Base-by-base conservation (phyloP, 2,797 vertebrate species). In the Oreonectes daqikongensis region DNA sequence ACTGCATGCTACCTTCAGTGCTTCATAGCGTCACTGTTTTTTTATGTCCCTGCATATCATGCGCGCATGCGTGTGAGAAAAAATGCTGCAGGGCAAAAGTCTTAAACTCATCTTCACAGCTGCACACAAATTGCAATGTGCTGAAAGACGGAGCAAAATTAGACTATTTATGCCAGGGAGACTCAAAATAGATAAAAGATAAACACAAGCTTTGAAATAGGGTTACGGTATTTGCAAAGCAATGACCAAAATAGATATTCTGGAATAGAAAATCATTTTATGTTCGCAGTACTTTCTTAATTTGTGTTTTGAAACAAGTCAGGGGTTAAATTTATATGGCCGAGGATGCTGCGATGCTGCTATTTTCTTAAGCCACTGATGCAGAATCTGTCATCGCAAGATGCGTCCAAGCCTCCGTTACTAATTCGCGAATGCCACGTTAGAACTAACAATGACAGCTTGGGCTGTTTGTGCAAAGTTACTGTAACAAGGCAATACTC, bases 141-240 rank as follows among this genome's bases (percentile, higher is more conserved):
- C 78, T 83, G 70, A 60, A 82, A 80, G 70, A 83, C 65, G 74
- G 66, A 80, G 44, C 81, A 80, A 68, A 69, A 30, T 69, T 60
- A 24, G 71, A 71, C 52, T 46, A 46, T 74, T 71, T 80, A 69
- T 60, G 22, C 53, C 68, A 66, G 46, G 46, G 35, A 38, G 52
- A 30, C 69, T 72, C 22, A 77, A 76, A 82, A 79, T 72, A 76
- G 78, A 76, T 60, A 60, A 17, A 52, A 67, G 22, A 75, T 57
- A 32, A 48, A 79, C 57, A 72, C n/a, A 22, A 55, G 22, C 61
- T 70, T 15, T 68, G 32, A 77, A 74, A 74, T 57, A 65, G 64
- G 63, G n/a, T 30, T 48, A 4, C 22, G 28, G 22, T 65, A 22
- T 59, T 63, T 42, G 35, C 57, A 55, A 44, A 30, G 18, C 44